These are phyloP conservation scores for Beris chalybata DNA, from an alignment of 2,888 invertebrate genomes.

Conservation along the genomic window DNA sequence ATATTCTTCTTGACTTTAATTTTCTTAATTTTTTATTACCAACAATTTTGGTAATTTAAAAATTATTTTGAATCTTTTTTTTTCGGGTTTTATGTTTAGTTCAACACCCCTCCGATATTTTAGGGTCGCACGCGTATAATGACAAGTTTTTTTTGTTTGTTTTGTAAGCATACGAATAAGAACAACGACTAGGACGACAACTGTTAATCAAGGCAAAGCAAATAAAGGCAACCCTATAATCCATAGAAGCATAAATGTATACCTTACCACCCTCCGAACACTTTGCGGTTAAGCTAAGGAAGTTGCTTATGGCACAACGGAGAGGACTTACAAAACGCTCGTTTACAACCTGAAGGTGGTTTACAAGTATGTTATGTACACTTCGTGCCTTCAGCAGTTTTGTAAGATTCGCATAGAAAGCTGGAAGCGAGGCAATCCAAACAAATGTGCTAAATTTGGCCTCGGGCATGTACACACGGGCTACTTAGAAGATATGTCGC, in stretches of 20 bases:
- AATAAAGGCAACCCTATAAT: slow-evolving; percentile 31
- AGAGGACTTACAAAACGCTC: slow-evolving; percentile 15
- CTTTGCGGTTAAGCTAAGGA: slow-evolving; percentile 25
- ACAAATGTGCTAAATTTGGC: slow-evolving; percentile 24
- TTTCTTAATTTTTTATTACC: slow-evolving; percentile 27
- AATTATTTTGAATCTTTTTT: not conserved
- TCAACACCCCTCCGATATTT: not conserved
- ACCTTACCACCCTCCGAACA: slow-evolving; percentile 10
- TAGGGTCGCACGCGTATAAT: slow-evolving; percentile 15
- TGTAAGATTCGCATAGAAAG: not conserved
- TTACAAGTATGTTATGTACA: slow-evolving; percentile 20
- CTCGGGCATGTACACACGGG: slow-evolving; percentile 7
- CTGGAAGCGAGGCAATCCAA: not conserved
- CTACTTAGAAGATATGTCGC: slow-evolving; percentile 24
- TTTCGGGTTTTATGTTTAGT: not conserved
- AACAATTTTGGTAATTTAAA: not conserved
- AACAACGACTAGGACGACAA: slow-evolving; percentile 10
- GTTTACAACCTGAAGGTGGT: slow-evolving; percentile 23
- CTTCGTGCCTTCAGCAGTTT: slow-evolving; percentile 12
- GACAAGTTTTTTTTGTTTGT: slow-evolving; percentile 19
- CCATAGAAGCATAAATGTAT: slow-evolving; percentile 4
- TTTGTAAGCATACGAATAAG: not conserved
- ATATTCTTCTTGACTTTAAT: slow-evolving; percentile 21
- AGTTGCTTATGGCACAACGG: slow-evolving; percentile 14
- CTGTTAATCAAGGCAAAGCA: slow-evolving; percentile 30